phyloP scores from a whole-genome alignment of 1,140 invertebrate genomes.

The Magallana ariakensis region DNA sequence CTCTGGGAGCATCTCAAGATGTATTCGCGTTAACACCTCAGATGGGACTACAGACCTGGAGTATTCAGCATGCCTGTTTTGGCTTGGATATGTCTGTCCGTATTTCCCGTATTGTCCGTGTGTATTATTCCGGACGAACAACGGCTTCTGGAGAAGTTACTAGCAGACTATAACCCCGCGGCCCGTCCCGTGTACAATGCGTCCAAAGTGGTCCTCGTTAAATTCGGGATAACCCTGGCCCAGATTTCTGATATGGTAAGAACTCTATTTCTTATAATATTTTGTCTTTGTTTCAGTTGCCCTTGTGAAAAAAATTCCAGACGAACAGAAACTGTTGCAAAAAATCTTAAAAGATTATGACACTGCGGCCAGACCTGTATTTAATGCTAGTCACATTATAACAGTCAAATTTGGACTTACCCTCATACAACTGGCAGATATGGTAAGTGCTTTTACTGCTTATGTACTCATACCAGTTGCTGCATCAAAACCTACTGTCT shows the following conservation, averaged over 20 bases:
- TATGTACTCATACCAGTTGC: neutral
- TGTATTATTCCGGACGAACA: constrained; percentile 73
- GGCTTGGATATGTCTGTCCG: constrained; percentile 43
- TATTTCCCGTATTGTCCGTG: constrained; percentile 27
- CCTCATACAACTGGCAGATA: constrained; percentile 99
- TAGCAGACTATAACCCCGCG: constrained; percentile 93
- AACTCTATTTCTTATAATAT: constrained; percentile 53
- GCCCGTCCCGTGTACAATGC: constrained; percentile 83
- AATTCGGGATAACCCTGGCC: constrained; percentile 78
- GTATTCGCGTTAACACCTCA: neutral
- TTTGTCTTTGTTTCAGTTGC: constrained; percentile 17
- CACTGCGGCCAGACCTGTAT: constrained; percentile 96
- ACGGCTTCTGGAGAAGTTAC: constrained; percentile 65
- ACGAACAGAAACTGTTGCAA: constrained; percentile 71
- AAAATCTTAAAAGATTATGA: constrained; percentile 87
- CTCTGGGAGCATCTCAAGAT: neutral
- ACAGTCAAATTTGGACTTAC: constrained; percentile 98
- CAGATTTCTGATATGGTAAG: constrained; percentile 85
- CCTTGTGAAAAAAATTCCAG: constrained; percentile 54
- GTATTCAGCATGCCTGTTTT: constrained; percentile 45
- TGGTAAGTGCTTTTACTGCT: constrained; percentile 87
- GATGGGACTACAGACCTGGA: neutral
- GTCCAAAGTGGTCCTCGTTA: constrained; percentile 74
- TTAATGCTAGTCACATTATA: constrained; percentile 97
- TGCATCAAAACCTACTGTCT: no score